These are phyloP conservation scores for Sitobion miscanthi DNA, from an alignment of 1,140 invertebrate species.

Conservation along the genomic window DNA sequence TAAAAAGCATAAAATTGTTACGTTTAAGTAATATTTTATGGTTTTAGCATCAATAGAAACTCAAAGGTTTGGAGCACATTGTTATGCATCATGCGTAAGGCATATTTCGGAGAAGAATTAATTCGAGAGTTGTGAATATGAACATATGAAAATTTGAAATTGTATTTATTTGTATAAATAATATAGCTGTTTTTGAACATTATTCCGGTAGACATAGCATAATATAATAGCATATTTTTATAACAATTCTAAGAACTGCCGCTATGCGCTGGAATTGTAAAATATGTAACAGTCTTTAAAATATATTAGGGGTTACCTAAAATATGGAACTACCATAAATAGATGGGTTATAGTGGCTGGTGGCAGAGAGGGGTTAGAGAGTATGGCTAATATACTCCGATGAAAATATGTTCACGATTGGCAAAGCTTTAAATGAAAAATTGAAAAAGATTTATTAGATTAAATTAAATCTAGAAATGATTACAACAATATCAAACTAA, in stretches of 20 bases:
- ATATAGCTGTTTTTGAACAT: not conserved
- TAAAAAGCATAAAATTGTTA: not conserved
- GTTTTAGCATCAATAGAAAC: not conserved
- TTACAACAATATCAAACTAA: too few species aligned
- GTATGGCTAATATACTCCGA: not conserved
- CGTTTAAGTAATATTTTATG: not conserved
- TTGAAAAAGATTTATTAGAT: not conserved
- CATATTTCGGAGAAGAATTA: not conserved
- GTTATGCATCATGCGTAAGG: not conserved
- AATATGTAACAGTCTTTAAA: too few species aligned
- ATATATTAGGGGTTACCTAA: too few species aligned
- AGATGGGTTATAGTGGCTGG: not conserved
- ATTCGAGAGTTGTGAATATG: not conserved
- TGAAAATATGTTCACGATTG: not conserved
- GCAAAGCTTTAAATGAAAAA: not conserved
- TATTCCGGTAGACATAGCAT: not conserved
- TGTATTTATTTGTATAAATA: not conserved
- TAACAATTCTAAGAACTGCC: not conserved
- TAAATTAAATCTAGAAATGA: too few species aligned
- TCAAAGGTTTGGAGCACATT: not conserved
- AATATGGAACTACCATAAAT: too few species aligned
- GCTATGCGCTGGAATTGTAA: too few species aligned
- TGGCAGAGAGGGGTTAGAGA: too few species aligned
- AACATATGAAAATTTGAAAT: not conserved
- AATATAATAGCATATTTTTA: not conserved